Percentiles rank a stretch among this genome's conserved stretches.
Evolutionary conservation across 2,888 invertebrate genomes (phyloP).

Genomic region (Synergus japonicus): DNA sequence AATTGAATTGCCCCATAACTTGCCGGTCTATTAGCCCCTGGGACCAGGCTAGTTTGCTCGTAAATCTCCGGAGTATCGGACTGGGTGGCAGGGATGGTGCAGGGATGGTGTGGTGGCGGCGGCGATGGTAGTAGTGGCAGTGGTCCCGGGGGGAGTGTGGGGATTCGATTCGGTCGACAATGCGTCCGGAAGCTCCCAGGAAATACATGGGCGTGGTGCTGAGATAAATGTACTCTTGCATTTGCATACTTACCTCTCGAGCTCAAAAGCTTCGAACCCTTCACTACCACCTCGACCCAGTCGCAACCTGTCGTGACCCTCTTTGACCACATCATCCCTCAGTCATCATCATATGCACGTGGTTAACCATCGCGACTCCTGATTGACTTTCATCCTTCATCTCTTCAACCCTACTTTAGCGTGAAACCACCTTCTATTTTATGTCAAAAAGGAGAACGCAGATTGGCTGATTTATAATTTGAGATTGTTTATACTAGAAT

Average conservation of each 20-base stretch:
- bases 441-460: no score
- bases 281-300: neutral
- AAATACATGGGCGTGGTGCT: slow-evolving; percentile 76
- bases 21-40: slow-evolving; percentile 75
- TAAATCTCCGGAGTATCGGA: slow-evolving; percentile 75
- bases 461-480: no score
- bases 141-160: slow-evolving; percentile 8
- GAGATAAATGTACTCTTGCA: slow-evolving; percentile 75
- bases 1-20: slow-evolving; percentile 76
- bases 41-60: slow-evolving; percentile 74
- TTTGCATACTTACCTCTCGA: slow-evolving; percentile 72
- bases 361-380: neutral
- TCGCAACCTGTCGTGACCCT: slow-evolving; percentile 44
- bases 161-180: slow-evolving; percentile 68
- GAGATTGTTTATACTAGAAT: no score
- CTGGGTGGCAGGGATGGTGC: slow-evolving; percentile 58
- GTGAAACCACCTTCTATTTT: neutral
- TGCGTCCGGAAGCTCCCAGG: slow-evolving; percentile 72
- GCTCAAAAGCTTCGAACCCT: slow-evolving; percentile 36
- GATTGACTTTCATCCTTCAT: slow-evolving; percentile 12
- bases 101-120: slow-evolving; percentile 44
- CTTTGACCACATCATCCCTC: slow-evolving; percentile 22
- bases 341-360: slow-evolving; percentile 22
- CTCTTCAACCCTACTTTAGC: neutral
- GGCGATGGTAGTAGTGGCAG: neutral